Conservation (phyloP, 2,888 invertebrate species). For the Ochropleura leucogaster region DNA sequence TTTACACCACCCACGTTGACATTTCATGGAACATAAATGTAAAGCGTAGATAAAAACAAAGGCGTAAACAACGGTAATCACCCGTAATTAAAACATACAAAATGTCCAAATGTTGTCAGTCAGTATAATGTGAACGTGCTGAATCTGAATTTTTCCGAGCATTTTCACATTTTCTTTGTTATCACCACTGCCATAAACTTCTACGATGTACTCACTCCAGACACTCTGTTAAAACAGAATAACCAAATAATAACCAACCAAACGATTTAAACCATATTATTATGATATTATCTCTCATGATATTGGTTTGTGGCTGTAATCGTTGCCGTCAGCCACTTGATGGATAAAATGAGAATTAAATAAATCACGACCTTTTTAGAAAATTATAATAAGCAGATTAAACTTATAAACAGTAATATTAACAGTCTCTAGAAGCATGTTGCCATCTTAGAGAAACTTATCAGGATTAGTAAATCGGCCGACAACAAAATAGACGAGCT, state of each 20-base stretch:
- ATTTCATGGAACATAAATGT: slow-evolving; percentile 47
- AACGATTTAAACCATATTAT: no score
- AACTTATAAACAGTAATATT: neutral
- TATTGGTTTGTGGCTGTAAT: no score
- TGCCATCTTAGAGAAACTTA: neutral
- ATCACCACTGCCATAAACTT: neutral
- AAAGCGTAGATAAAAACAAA: slow-evolving; percentile 49
- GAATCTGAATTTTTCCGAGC: neutral
- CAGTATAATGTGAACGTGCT: neutral
- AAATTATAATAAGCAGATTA: neutral
- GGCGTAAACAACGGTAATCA: slow-evolving; percentile 39
- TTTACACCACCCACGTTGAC: slow-evolving; percentile 31
- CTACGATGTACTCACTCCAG: neutral
- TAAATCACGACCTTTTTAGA: no score
- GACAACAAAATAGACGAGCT: neutral
- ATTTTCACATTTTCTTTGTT: neutral
- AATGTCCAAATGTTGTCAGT: slow-evolving; percentile 16
- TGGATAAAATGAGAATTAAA: no score
- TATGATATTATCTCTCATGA: no score
- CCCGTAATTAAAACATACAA: slow-evolving; percentile 36
- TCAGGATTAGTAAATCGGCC: neutral
- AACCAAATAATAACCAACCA: neutral
- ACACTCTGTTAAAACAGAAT: neutral
- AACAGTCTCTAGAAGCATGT: neutral
- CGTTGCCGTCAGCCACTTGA: no score